Conservation (phyloP, 92 coral and sea anemone species). For the Porites rus region DNA sequence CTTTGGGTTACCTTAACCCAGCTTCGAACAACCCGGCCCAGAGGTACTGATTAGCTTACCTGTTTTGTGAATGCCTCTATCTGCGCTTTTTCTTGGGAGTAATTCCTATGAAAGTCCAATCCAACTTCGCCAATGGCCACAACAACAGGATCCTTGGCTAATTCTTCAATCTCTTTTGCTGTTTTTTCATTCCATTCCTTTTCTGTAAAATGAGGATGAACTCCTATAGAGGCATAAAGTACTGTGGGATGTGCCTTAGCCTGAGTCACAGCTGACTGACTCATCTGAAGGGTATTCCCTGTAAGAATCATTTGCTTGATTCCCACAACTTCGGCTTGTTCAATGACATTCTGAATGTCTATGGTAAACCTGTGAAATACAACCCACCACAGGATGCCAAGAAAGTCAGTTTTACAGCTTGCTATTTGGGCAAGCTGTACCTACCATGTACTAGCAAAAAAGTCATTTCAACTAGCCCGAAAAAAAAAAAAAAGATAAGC, state of each 20-base stretch:
- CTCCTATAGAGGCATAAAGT: conserved; percentile 91
- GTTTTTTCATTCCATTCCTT: conserved; percentile 93
- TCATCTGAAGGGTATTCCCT: conserved; percentile 91
- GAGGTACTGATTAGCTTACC: conserved; percentile 39
- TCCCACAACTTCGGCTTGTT: conserved; percentile 87
- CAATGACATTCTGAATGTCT: conserved; percentile 92
- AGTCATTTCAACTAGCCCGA: too few relatives aligned
- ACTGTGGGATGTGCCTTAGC: conserved; percentile 89
- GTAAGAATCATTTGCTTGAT: conserved; percentile 96
- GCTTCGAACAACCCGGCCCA: too few relatives aligned
- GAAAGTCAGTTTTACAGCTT: too few relatives aligned
- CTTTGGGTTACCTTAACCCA: too few relatives aligned
- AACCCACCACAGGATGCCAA: not conserved
- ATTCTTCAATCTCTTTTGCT: conserved; percentile 68
- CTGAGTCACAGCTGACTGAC: conserved; percentile 82
- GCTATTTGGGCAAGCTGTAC: too few relatives aligned
- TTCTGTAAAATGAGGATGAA: conserved; percentile 96
- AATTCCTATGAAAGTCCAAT: conserved; percentile 92
- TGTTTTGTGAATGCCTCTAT: conserved; percentile 91
- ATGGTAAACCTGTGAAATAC: conserved; percentile 72
- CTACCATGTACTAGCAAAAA: too few relatives aligned
- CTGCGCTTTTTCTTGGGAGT: conserved; percentile 90
- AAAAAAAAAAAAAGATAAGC: too few relatives aligned
- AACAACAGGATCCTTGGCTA: conserved; percentile 90
- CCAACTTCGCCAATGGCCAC: conserved; percentile 99